Evolutionary conservation across 2,888 invertebrate species (phyloP).

Genomic region (Dryobotodes eremita): DNA sequence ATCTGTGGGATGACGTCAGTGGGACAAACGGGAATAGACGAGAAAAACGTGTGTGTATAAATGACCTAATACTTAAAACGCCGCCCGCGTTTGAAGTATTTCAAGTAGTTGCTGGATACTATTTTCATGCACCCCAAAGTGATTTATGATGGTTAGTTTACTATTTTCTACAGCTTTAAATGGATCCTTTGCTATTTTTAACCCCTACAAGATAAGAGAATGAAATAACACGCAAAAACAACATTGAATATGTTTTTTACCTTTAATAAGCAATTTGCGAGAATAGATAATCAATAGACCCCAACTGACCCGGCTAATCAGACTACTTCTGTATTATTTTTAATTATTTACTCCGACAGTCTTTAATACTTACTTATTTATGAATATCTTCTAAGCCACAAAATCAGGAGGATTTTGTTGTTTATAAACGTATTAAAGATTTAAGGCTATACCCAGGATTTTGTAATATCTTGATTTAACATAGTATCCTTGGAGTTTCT

Average conservation of each 20-base stretch:
- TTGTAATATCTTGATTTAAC: neutral
- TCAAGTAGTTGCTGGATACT: no score
- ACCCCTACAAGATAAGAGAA: constrained; percentile 1
- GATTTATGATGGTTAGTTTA: neutral
- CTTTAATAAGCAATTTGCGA: constrained; percentile 47
- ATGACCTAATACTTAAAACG: no score
- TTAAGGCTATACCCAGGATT: neutral
- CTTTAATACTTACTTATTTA: neutral
- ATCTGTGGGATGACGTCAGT: no score
- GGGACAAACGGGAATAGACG: no score
- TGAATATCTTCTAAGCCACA: neutral
- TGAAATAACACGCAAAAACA: constrained; percentile 27
- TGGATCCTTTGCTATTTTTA: neutral
- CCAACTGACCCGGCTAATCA: constrained; percentile 42
- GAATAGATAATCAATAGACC: constrained; percentile 33
- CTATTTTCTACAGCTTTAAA: no score
- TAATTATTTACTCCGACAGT: constrained; percentile 16
- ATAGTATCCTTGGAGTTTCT: neutral
- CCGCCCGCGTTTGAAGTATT: no score
- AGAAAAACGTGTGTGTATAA: no score
- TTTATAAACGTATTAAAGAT: neutral
- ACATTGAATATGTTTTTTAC: constrained; percentile 41
- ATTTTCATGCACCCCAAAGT: neutral
- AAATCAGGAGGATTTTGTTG: neutral
- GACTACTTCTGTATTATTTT: constrained; percentile 18